phyloP scores from a whole-genome alignment of 2,888 invertebrate species.

The Megastigmus dorsalis region DNA sequence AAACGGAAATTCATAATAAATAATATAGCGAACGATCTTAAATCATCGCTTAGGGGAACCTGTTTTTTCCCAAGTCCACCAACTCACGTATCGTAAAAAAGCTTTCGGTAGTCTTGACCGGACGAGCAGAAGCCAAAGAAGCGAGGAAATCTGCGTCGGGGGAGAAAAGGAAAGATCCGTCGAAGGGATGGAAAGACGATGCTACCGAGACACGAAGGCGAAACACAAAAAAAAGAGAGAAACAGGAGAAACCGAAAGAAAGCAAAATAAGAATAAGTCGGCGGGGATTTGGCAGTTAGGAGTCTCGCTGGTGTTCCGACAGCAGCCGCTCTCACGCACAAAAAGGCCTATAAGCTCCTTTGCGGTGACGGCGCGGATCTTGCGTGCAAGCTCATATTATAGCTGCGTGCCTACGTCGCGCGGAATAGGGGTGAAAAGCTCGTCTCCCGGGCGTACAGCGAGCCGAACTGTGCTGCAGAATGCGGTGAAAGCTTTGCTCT shows the following conservation, averaged over 20 bases:
- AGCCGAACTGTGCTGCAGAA: no score
- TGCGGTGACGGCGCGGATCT: background rate
- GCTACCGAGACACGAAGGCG: background rate
- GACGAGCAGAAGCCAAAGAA: slow-evolving; percentile 19
- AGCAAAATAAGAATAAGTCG: slow-evolving; percentile 10
- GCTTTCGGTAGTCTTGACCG: background rate
- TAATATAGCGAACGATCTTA: no score
- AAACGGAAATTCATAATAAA: no score
- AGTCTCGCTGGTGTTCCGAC: no score
- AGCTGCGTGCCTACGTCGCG: no score
- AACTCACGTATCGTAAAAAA: no score
- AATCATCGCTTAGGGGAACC: no score
- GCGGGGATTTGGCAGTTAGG: background rate
- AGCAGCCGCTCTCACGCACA: background rate
- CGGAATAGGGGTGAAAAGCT: background rate
- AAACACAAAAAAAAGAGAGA: background rate
- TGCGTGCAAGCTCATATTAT: slow-evolving; percentile 5
- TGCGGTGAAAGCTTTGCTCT: slow-evolving; percentile 20
- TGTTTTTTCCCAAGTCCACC: no score
- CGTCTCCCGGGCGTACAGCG: background rate
- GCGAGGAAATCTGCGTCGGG: slow-evolving; percentile 1
- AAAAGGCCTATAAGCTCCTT: slow-evolving; percentile 39
- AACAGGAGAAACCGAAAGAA: background rate
- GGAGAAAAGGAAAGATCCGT: background rate
- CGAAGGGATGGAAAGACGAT: background rate